These are phyloP conservation scores for Paraplagusia blochii DNA, from an alignment of 2,113 vertebrate genomes.

Conservation along the genomic window DNA sequence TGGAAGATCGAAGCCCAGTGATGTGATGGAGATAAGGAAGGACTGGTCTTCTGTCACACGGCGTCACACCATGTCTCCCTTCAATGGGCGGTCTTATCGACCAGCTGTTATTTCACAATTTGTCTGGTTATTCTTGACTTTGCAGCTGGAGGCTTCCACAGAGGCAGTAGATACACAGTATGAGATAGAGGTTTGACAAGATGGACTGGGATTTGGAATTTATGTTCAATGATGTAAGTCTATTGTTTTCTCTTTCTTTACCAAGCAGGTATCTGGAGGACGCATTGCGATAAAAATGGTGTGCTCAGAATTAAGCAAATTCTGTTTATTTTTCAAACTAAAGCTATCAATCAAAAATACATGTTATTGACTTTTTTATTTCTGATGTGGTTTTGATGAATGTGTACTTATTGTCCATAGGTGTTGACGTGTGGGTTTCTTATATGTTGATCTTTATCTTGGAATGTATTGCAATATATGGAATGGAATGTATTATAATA, in stretches of 20 bases:
- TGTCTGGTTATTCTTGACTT: constrained; percentile 30
- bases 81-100: constrained; percentile 58
- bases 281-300: no score
- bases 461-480: no score
- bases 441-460: no score
- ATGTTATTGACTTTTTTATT: no score
- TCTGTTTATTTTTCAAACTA: no score
- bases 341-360: no score
- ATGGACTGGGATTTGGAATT: constrained; percentile 78
- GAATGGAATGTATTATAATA: no score
- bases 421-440: no score
- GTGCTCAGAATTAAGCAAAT: no score
- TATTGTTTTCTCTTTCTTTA: constrained; percentile 18
- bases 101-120: constrained; percentile 16
- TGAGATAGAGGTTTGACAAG: constrained; percentile 57
- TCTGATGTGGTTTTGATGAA: no score
- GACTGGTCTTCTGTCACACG: constrained; percentile 44
- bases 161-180: constrained; percentile 42
- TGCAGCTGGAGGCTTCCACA: constrained; percentile 34
- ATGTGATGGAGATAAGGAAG: constrained; percentile 47
- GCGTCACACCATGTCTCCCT: constrained; percentile 29
- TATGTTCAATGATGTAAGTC: constrained; percentile 84
- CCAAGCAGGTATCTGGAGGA: no score
- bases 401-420: no score
- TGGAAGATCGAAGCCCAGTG: constrained; percentile 30